phyloP scores from a whole-genome alignment of 2,113 vertebrate genomes.

The Anguilla rostrata region DNA sequence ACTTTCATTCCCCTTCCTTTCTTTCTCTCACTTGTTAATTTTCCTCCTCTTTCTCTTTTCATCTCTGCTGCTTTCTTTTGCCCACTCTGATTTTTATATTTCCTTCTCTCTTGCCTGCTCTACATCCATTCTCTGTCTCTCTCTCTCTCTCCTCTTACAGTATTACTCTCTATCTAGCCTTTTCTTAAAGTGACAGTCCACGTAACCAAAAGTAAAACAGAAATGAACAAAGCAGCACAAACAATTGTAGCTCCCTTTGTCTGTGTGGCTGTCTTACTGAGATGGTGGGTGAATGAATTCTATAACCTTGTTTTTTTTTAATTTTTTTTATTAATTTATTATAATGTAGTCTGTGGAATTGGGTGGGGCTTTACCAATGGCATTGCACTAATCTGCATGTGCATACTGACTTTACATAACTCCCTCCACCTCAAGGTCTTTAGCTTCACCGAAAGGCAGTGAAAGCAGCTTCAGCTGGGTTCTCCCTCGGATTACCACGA shows the following conservation, averaged over 20 bases:
- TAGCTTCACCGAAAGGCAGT: neutral
- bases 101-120: neutral
- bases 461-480: neutral
- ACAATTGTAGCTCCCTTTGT: slow-evolving; percentile 29
- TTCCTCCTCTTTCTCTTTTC: neutral
- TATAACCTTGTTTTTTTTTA: neutral
- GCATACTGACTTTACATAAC: slow-evolving; percentile 35
- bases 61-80: neutral
- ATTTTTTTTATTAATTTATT: slow-evolving; percentile 22
- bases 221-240: neutral
- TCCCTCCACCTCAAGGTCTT: slow-evolving; percentile 28
- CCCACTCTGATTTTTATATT: neutral
- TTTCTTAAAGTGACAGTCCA: neutral
- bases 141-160: neutral
- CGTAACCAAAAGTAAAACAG: neutral
- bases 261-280: slow-evolving; percentile 16
- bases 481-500: neutral
- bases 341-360: slow-evolving; percentile 31
- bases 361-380: slow-evolving; percentile 27
- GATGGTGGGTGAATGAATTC: slow-evolving; percentile 25
- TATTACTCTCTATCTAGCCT: slow-evolving; percentile 5
- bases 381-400: slow-evolving; percentile 25
- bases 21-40: neutral
- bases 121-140: too few relatives aligned
- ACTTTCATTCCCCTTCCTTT: neutral